phyloP scores from a whole-genome alignment of 2,113 vertebrate species.

The Vicugna pacos region DNA sequence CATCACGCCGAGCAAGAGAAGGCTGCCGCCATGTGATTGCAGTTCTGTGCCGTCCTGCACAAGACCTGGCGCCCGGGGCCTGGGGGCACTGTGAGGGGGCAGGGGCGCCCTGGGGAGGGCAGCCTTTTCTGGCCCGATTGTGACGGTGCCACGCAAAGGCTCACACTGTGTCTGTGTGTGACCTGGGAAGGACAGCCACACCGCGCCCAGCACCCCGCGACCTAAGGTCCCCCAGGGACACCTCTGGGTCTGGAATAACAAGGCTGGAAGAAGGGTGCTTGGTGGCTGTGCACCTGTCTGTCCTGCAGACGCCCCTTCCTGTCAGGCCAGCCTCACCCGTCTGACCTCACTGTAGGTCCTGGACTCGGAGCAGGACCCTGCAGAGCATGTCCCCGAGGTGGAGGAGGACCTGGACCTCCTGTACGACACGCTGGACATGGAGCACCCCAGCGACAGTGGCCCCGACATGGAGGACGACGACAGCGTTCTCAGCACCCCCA shows the following conservation, averaged over 20 bases:
- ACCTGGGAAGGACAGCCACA: neutral
- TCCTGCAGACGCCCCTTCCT: accelerated
- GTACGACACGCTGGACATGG: constrained; percentile 96
- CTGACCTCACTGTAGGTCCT: constrained; percentile 88
- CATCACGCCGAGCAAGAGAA: neutral
- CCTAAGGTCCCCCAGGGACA: accelerated
- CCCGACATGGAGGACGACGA: constrained; percentile 98
- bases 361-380: constrained; percentile 97
- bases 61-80: accelerated
- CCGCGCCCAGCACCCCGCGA: accelerated
- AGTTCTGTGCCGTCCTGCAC: accelerated
- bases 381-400: constrained; percentile 93
- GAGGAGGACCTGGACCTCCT: constrained; percentile 96
- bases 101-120: neutral
- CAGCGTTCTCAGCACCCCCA: constrained; percentile 97
- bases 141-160: accelerated
- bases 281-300: neutral
- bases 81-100: neutral
- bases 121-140: accelerated
- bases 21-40: accelerated
- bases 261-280: too few species aligned
- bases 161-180: neutral
- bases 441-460: constrained; percentile 97
- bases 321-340: accelerated
- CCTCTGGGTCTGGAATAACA: accelerated